These are phyloP conservation scores for Drosophila virilis DNA, from an alignment of 1,140 invertebrate genomes.

Conservation along the genomic window DNA sequence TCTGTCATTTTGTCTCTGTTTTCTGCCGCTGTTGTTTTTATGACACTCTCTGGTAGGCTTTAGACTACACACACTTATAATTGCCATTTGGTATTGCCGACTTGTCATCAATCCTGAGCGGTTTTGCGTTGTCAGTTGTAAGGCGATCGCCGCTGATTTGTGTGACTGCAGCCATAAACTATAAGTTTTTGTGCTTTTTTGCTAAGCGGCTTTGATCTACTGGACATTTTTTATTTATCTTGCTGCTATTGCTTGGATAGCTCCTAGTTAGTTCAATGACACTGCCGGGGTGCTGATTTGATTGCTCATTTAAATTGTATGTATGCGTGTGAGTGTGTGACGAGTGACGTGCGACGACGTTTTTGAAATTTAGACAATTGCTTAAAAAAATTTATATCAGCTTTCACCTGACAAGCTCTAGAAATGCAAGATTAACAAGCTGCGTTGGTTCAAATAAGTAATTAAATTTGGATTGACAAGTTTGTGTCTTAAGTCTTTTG, in stretches of 20 bases:
- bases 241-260: slow-evolving; percentile 1
- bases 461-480: slow-evolving; percentile 49
- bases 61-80: slow-evolving; percentile 46
- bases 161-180: slow-evolving; percentile 58
- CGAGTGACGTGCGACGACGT: slow-evolving; percentile 45
- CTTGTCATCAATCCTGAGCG: slow-evolving; percentile 75
- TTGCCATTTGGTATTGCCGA: slow-evolving; percentile 71
- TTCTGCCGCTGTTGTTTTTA: slow-evolving; percentile 55
- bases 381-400: slow-evolving; percentile 38
- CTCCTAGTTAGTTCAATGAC: slow-evolving; percentile 65
- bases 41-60: slow-evolving; percentile 55
- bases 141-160: slow-evolving; percentile 51
- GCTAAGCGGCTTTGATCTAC: slow-evolving; percentile 75
- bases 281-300: slow-evolving; percentile 70
- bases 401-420: slow-evolving; percentile 59
- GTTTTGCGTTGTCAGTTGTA: slow-evolving; percentile 46
- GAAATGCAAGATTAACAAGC: slow-evolving; percentile 6
- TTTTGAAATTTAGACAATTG: slow-evolving; percentile 71
- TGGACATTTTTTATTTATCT: slow-evolving; percentile 20
- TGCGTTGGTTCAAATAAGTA: slow-evolving; percentile 41
- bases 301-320: slow-evolving; percentile 75
- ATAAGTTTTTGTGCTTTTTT: slow-evolving; percentile 62
- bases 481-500: slow-evolving; percentile 63
- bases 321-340: slow-evolving; percentile 33
- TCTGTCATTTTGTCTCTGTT: slow-evolving; percentile 30